A percentile compares a stretch with the other conserved stretches of the same genome.
Conservation (phyloP, 2,797 vertebrate genomes). For the Amblyopsis hoosieri region DNA sequence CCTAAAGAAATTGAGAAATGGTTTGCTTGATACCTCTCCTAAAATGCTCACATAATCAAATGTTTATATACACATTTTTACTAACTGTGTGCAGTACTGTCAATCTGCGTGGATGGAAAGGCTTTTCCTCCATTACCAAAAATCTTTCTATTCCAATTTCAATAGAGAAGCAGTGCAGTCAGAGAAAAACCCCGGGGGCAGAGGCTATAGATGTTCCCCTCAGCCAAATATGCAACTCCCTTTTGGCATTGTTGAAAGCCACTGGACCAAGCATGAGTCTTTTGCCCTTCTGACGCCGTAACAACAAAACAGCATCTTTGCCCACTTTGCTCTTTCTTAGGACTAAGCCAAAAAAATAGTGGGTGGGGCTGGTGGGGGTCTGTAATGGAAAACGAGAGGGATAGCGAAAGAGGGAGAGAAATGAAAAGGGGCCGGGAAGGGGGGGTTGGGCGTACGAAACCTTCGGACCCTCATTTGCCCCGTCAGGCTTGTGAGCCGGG, state of each 20-base stretch:
- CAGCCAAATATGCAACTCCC: slow-evolving; percentile 72
- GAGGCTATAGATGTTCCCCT: slow-evolving; percentile 66
- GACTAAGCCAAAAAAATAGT: slow-evolving; percentile 36
- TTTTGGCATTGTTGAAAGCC: slow-evolving; percentile 74
- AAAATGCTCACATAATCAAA: slow-evolving; percentile 18
- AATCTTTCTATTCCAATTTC: slow-evolving; percentile 39
- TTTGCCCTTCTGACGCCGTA: slow-evolving; percentile 54
- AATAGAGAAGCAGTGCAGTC: slow-evolving; percentile 52
- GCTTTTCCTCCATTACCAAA: slow-evolving; percentile 21
- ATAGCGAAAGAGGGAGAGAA: slow-evolving; percentile 24
- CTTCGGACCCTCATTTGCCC: slow-evolving; percentile 83
- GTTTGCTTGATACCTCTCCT: slow-evolving; percentile 16
- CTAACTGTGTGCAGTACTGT: slow-evolving; percentile 2
- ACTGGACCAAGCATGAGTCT: slow-evolving; percentile 73
- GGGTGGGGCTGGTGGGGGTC: slow-evolving; percentile 31
- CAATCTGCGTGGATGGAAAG: slow-evolving; percentile 20
- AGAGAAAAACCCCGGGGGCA: slow-evolving; percentile 55
- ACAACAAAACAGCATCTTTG: slow-evolving; percentile 65
- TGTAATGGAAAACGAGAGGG: slow-evolving; percentile 29
- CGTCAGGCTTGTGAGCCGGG: slow-evolving; percentile 76
- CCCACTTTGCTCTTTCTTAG: slow-evolving; percentile 66
- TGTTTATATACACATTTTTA: slow-evolving; percentile 3
- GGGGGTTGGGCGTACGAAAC: slow-evolving; percentile 54
- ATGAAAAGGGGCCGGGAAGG: slow-evolving; percentile 43
- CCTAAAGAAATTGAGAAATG: slow-evolving; percentile 3